Conservation (phyloP, 2,113 vertebrate species). For the Cyanoramphus novaezelandiae region DNA sequence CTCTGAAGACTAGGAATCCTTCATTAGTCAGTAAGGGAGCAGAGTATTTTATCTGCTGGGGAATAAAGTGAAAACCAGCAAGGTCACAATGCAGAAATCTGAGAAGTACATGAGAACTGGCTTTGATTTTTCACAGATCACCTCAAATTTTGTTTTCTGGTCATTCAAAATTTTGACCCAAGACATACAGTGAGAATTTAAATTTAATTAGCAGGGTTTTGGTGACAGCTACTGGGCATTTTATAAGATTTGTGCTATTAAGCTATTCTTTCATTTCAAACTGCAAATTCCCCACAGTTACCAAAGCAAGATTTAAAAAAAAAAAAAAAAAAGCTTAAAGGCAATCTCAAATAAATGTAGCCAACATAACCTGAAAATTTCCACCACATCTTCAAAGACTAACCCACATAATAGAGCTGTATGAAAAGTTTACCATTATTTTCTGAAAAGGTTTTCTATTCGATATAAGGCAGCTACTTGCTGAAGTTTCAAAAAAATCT, state of each 20-base stretch:
- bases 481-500: not conserved
- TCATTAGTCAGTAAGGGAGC: not conserved
- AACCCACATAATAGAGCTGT: not conserved
- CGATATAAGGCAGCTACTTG: not conserved
- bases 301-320: not conserved
- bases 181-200: not conserved
- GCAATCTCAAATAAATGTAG: not conserved
- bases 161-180: not conserved
- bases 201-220: not conserved
- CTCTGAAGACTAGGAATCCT: not conserved
- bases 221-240: not conserved
- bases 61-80: not conserved
- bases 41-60: not conserved
- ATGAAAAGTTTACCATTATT: not conserved
- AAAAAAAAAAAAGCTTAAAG: not conserved
- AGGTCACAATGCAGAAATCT: not conserved
- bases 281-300: not conserved
- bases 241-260: not conserved
- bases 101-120: not conserved
- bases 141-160: not conserved
- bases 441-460: not conserved
- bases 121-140: not conserved
- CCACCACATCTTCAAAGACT: not conserved
- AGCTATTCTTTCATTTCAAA: not conserved
- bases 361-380: not conserved